Percentiles rank a stretch among this genome's conserved stretches.
Evolutionary conservation across 2,888 invertebrate species (phyloP).

Genomic region (Himalopsyche tibetana): DNA sequence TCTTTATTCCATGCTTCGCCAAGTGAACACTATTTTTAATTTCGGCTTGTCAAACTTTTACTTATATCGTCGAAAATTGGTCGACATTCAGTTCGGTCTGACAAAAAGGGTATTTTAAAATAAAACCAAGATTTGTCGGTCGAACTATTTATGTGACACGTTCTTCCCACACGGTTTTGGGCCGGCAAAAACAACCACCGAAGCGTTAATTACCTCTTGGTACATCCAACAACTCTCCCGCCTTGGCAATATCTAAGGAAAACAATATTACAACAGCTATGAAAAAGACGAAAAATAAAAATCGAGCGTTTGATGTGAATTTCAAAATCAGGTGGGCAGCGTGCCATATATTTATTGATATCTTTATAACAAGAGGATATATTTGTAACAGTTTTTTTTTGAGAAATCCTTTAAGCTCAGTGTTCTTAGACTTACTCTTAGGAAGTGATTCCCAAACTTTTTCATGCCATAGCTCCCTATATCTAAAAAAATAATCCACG

Average conservation of each 20-base stretch:
- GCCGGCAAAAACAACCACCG: constrained; percentile 29
- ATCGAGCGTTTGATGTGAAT: constrained; percentile 20
- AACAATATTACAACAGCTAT: neutral
- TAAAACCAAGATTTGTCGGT: constrained; percentile 26
- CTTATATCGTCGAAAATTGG: too few relatives aligned
- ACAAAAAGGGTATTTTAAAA: neutral
- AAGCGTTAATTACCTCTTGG: constrained; percentile 22
- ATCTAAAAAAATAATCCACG: too few relatives aligned
- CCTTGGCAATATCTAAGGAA: constrained; percentile 28
- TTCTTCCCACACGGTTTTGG: constrained; percentile 35
- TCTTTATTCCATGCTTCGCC: too few relatives aligned
- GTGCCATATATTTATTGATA: neutral
- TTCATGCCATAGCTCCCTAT: too few relatives aligned
- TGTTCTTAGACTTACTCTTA: too few relatives aligned
- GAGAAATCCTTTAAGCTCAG: too few relatives aligned
- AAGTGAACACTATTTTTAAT: too few relatives aligned
- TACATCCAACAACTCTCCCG: constrained; percentile 16
- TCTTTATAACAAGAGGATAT: too few relatives aligned
- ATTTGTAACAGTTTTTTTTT: too few relatives aligned
- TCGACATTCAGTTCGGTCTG: neutral
- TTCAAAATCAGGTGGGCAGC: neutral
- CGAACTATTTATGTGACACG: constrained; percentile 19
- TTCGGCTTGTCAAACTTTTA: too few relatives aligned
- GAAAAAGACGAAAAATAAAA: constrained; percentile 10
- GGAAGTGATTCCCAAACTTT: too few relatives aligned